Base-by-base conservation (phyloP, 1,140 invertebrate species). In the Apocrypta bakeri region DNA sequence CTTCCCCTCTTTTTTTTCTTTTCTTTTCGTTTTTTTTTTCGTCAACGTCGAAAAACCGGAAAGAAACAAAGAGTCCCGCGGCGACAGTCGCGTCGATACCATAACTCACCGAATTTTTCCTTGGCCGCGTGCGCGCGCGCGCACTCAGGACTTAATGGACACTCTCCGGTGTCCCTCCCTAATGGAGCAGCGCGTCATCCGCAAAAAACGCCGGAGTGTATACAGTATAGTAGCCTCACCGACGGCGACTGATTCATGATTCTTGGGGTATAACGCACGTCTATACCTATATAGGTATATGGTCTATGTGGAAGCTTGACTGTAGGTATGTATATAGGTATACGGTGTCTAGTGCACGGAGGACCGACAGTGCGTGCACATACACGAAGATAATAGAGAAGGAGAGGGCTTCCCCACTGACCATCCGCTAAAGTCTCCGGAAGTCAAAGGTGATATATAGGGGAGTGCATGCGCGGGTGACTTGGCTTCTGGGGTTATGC, bases 51-150 rank as follows among this genome's bases (percentile, higher is more conserved):
- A n/a, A 78, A 83, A 83, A 68, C 73, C 64, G n/a, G 61, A 79
- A 83, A 69, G 64, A 83, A 31, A 72, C 75, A 66, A 83, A 79
- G 82, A 79, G 73, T 78, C 68, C 42, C 42, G 14, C 9, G 61
- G 61, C 61, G n/a, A 64, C 2, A n/a, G 21, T 64, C n/a, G n/a
- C 25, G 64, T 61, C 66, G 82, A 79, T 25, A 83, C 72, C 77
- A 75, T 83, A 83, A 83, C 64, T 83, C 73, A 83, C 82, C n/a
- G 33, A 64, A 80, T 63, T 83, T 87, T 83, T 76, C 79, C 81
- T 74, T 37, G 63, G 3, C 79, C 74, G 61, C 76, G 69, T n/a
- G 56, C 27, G 79, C 66, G 84, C 31, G 64, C 40, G 33, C 69
- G 33, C 25, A 64, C 64, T 78, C 37, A 61, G 12, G 66, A 0